A percentile compares a stretch with the other conserved stretches of the same genome.
Conservation (phyloP, 1,140 invertebrate species). For the Tetragonula clypearis region DNA sequence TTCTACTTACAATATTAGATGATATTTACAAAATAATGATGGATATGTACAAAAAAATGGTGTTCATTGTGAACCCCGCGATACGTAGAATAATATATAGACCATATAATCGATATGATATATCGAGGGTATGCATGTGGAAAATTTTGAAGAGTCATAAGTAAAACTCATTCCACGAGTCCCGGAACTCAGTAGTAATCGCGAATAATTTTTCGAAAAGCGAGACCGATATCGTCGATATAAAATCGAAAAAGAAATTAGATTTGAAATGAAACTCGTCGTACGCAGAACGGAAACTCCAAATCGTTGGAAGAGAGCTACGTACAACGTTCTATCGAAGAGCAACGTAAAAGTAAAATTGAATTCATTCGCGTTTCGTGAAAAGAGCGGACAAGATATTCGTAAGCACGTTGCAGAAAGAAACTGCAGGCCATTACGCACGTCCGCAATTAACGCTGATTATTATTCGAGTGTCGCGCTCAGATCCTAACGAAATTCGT, state of each 20-base stretch:
- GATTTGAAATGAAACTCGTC: neutral
- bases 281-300: neutral
- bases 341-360: conserved; percentile 30
- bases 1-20: no score
- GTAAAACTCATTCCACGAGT: no score
- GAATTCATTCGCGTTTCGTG: conserved; percentile 23
- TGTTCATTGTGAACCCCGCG: no score
- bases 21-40: no score
- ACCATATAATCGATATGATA: no score
- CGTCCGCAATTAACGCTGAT: conserved; percentile 57
- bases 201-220: no score
- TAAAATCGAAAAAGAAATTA: neutral
- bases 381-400: neutral
- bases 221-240: no score
- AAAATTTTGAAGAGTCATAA: no score
- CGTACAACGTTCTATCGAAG: neutral
- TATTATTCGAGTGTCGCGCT: conserved; percentile 48
- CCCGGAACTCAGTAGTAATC: no score
- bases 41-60: no score
- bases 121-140: no score
- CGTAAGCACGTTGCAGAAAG: conserved; percentile 1
- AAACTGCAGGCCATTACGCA: conserved; percentile 6
- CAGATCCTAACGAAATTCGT: conserved; percentile 46
- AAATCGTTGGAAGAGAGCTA: neutral
- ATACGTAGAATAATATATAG: no score